Conservation (phyloP, 1,140 invertebrate species). For the Bombus cullumanus region DNA sequence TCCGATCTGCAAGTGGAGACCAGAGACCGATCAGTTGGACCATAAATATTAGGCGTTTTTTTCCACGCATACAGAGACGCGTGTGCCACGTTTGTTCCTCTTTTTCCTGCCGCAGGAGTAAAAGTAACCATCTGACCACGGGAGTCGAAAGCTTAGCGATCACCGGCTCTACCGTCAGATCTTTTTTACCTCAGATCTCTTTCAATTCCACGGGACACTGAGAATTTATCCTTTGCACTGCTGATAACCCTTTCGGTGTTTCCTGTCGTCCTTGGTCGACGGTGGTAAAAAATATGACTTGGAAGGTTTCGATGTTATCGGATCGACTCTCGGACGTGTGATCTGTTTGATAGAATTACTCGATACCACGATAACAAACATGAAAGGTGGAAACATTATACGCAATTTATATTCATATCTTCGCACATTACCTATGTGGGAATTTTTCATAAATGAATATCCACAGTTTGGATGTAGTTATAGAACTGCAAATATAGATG, state of each 20-base stretch:
- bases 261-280: no score
- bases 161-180: conserved; percentile 55
- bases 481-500: no score
- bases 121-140: conserved; percentile 66
- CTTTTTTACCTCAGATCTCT: conserved; percentile 53
- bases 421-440: no score
- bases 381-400: no score
- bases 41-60: conserved; percentile 80
- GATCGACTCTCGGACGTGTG: background rate
- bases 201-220: conserved; percentile 65
- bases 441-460: no score
- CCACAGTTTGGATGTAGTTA: no score
- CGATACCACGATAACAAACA: no score
- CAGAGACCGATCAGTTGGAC: conserved; percentile 74
- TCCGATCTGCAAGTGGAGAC: conserved; percentile 74
- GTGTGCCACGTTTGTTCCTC: conserved; percentile 3
- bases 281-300: background rate
- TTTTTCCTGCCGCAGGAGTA: conserved; percentile 32
- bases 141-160: conserved; percentile 63
- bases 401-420: no score
- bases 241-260: background rate
- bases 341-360: no score
- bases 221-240: background rate
- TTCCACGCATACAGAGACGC: conserved; percentile 47
- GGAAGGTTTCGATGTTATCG: background rate